Evolutionary conservation across 2,888 invertebrate species (phyloP).

Genomic region (Cosmorhoe ocellata): DNA sequence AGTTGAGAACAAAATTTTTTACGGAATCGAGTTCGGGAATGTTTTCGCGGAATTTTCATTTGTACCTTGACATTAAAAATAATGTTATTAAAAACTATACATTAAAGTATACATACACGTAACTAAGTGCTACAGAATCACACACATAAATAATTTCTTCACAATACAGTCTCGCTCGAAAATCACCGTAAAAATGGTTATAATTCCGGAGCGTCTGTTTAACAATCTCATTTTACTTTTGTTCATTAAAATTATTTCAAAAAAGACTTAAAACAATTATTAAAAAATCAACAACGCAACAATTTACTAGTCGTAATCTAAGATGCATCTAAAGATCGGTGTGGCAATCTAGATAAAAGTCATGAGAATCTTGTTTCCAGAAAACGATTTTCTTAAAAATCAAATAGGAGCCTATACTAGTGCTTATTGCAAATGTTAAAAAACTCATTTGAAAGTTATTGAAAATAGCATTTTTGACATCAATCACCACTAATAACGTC

Average conservation of each 20-base stretch:
- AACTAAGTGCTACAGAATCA: conserved; percentile 68
- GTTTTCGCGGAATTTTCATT: too few species aligned
- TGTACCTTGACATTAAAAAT: conserved; percentile 30
- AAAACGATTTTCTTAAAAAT: background rate
- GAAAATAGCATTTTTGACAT: too few species aligned
- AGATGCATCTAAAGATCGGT: conserved; percentile 45
- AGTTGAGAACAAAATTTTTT: background rate
- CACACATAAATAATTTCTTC: conserved; percentile 80
- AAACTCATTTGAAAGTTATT: too few species aligned
- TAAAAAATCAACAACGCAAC: conserved; percentile 76
- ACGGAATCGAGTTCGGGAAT: conserved; percentile 12
- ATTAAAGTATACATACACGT: conserved; percentile 59
- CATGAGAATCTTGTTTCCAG: too few species aligned
- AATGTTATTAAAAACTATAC: conserved; percentile 63
- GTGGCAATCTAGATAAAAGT: conserved; percentile 2
- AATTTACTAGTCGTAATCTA: conserved; percentile 50
- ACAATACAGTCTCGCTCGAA: conserved; percentile 46
- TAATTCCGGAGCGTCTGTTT: conserved; percentile 28
- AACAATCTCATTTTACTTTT: conserved; percentile 72
- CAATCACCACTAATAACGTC: too few species aligned
- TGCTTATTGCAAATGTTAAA: too few species aligned
- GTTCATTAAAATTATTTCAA: conserved; percentile 59
- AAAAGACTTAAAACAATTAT: conserved; percentile 69
- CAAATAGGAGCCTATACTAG: too few species aligned
- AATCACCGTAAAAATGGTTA: conserved; percentile 1